Conservation (phyloP, 2,888 invertebrate species). For the Acanthacorydalis orientalis region DNA sequence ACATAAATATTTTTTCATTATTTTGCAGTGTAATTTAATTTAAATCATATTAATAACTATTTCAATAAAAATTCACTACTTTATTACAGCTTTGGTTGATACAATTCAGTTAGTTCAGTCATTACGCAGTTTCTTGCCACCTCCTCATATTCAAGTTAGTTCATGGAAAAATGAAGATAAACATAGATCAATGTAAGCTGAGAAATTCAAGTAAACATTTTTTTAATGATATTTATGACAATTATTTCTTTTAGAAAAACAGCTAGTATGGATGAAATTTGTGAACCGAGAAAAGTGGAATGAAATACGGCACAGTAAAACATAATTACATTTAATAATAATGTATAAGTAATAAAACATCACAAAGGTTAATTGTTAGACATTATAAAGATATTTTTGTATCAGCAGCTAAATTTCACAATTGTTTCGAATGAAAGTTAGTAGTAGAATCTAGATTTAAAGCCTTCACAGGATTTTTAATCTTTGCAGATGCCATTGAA, state of each 20-base stretch:
- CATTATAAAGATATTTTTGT: too few species aligned
- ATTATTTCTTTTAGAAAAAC: not conserved
- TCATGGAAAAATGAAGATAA: constrained; percentile 81
- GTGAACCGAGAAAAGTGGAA: not conserved
- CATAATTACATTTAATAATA: too few species aligned
- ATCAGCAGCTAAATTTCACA: too few species aligned
- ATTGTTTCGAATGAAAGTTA: too few species aligned
- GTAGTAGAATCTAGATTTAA: too few species aligned
- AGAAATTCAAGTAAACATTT: not conserved
- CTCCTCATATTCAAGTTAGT: constrained; percentile 75
- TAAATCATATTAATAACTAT: not conserved
- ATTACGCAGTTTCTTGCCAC: constrained; percentile 66
- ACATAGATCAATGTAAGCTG: constrained; percentile 24
- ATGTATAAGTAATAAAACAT: too few species aligned
- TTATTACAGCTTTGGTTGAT: constrained; percentile 57
- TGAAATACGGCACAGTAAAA: not conserved
- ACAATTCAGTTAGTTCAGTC: constrained; percentile 77
- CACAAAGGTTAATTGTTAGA: too few species aligned
- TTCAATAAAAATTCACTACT: not conserved
- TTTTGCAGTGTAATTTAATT: not conserved
- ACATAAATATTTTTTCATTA: not conserved
- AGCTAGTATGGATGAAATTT: not conserved
- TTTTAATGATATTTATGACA: too few species aligned
- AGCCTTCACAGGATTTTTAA: too few species aligned
- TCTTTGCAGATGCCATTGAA: too few species aligned